Base-by-base conservation (phyloP, 2,888 invertebrate species). In the Plebejus argus region DNA sequence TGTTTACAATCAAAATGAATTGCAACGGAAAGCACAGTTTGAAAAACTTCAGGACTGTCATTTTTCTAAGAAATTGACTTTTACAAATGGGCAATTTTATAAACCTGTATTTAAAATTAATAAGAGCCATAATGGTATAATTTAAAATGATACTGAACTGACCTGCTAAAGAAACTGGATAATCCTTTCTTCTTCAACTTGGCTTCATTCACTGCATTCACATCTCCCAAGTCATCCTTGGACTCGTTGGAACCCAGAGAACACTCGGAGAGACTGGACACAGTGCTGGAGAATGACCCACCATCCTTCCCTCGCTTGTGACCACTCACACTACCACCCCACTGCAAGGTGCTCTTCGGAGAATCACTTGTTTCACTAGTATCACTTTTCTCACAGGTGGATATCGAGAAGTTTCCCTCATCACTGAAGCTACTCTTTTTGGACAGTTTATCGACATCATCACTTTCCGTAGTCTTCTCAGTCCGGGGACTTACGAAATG, bases 221-320 rank as follows among this genome's bases (percentile, higher is more conserved):
- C 84, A 80, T 90, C 90, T 3, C 84, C 84, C 20, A 86, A 82
- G 66, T 91, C 92, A 79, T 95, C 95, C 76, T 92, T 92, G 0
- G 95, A 95, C 4, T 93, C 89, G 81, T 91, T 93, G 81, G 96
- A 96, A 5, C 96, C 96, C 3, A 96, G 93, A 1, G 96, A 96
- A 78, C 95, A 95, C 87, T 96, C 96, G n/a, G 96, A 96, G 53
- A 96, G 89, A 85, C 96, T 96, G 10, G 96, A 96, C 77, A 96
- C 95, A 28, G 96, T 96, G 83, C 96, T 96, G 2, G 96, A 96
- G 86, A 95, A 96, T 0, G 96, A 95, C 3, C 96, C 95, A 76
- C 95, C 95, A 85, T 95, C 95, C 78, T 94, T 94, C 8, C 94
- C 95, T 28, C 95, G 86, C 78, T 93, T 90, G 81, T 95, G 95